These are phyloP conservation scores for Elanoides forficatus DNA, from an alignment of 2,113 vertebrate genomes.

Conservation along the genomic window DNA sequence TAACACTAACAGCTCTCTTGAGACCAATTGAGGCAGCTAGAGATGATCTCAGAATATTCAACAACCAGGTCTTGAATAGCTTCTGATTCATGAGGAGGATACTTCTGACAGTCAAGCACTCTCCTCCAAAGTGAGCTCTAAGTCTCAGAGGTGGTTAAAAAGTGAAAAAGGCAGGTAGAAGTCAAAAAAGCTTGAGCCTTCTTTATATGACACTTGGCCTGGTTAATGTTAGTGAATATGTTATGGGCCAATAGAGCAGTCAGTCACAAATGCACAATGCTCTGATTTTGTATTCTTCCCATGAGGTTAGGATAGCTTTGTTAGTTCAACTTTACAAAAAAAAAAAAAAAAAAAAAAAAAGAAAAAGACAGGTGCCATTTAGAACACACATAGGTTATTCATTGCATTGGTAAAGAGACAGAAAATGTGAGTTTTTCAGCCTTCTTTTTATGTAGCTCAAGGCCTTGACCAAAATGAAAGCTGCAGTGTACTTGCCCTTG, in stretches of 20 bases:
- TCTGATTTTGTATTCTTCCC: background rate
- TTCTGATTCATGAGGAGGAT: background rate
- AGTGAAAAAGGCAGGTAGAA: background rate
- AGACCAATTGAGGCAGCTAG: background rate
- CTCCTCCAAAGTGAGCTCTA: background rate
- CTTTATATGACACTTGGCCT: slow-evolving; percentile 4
- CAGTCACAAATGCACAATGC: background rate
- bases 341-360: background rate
- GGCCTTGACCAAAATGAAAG: background rate
- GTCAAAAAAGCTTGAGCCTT: background rate
- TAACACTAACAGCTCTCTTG: slow-evolving; percentile 12
- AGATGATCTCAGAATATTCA: slow-evolving; percentile 44
- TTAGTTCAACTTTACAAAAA: background rate
- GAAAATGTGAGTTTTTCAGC: background rate
- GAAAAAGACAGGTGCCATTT: rapidly evolving
- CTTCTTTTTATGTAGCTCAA: background rate
- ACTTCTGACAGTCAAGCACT: background rate
- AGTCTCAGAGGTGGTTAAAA: background rate
- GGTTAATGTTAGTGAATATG: background rate
- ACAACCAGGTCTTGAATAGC: background rate
- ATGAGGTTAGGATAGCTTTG: background rate
- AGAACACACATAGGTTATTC: background rate
- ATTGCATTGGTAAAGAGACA: background rate
- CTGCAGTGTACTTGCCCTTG: background rate
- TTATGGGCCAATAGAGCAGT: background rate